Conservation (phyloP, 2,797 vertebrate species). For the Eleutherodactylus coqui region DNA sequence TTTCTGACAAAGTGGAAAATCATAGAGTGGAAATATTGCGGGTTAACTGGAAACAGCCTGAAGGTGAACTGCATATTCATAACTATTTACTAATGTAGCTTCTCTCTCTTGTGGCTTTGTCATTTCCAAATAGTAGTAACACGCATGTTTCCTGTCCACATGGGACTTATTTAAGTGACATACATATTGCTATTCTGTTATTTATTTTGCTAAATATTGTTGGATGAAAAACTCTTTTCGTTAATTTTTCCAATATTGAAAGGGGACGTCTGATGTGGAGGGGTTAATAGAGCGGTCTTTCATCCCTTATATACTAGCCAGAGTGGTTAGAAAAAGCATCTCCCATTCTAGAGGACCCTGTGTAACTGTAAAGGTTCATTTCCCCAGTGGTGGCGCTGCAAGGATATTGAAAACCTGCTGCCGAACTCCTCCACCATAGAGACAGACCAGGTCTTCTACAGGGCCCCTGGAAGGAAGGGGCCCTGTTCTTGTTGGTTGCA, state of each 20-base stretch:
- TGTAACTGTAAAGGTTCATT: too few species aligned
- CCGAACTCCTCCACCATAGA: too few species aligned
- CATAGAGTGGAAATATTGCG: constrained; percentile 32
- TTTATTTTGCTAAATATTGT: background rate
- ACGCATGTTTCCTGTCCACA: background rate
- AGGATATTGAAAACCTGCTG: too few species aligned
- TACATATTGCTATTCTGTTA: background rate
- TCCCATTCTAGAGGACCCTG: too few species aligned
- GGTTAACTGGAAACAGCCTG: constrained; percentile 41
- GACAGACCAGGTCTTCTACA: too few species aligned
- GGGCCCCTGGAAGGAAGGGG: too few species aligned
- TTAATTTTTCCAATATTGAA: background rate
- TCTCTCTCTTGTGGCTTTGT: constrained; percentile 14
- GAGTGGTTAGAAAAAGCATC: too few species aligned
- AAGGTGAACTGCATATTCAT: constrained; percentile 31
- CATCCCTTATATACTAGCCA: too few species aligned
- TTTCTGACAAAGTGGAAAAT: constrained; percentile 50
- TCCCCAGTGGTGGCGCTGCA: too few species aligned
- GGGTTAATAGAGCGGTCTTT: background rate
- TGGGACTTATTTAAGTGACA: background rate
- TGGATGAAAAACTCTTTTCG: background rate
- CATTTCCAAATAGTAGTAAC: background rate
- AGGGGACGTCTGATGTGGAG: background rate
- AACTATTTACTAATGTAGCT: constrained; percentile 25
- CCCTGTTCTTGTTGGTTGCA: too few species aligned